phyloP scores from a whole-genome alignment of 2,888 invertebrate genomes.

The Tiphia femorata region DNA sequence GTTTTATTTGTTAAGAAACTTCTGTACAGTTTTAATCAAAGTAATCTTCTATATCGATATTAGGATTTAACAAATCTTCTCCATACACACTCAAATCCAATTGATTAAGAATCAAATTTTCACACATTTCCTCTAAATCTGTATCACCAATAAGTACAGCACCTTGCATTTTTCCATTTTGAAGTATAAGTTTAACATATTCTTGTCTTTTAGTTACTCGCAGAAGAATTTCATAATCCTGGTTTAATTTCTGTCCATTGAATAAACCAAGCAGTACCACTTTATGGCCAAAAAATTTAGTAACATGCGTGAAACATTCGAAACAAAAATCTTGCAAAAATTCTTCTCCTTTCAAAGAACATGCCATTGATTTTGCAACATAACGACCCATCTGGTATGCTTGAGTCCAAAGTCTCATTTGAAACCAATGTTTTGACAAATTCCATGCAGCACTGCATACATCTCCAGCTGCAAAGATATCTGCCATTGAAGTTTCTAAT shows the following conservation, averaged over 20 bases:
- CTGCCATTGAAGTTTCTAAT: conserved; percentile 83
- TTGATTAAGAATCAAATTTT: conserved; percentile 96
- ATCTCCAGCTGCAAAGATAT: conserved; percentile 97
- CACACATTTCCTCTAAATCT: conserved; percentile 97
- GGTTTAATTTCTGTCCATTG: conserved; percentile 90
- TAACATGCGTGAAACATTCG: conserved; percentile 97
- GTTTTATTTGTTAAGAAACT: too few relatives aligned
- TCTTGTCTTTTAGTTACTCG: conserved; percentile 85
- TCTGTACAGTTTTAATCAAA: conserved; percentile 87
- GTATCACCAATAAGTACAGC: conserved; percentile 97
- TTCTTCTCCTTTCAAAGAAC: conserved; percentile 73
- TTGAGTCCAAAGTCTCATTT: conserved; percentile 98
- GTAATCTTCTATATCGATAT: conserved; percentile 98
- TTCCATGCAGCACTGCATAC: conserved; percentile 88
- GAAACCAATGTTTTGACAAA: conserved; percentile 86
- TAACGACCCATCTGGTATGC: conserved; percentile 97
- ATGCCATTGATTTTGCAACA: conserved; percentile 91
- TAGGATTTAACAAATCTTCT: conserved; percentile 93
- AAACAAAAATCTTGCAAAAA: conserved; percentile 94
- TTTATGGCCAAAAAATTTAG: conserved; percentile 93
- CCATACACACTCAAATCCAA: conserved; percentile 89
- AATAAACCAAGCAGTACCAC: conserved; percentile 92
- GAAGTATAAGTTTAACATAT: conserved; percentile 89
- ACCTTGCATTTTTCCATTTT: conserved; percentile 88
- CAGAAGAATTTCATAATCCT: conserved; percentile 85